phyloP scores from a whole-genome alignment of 1,140 invertebrate species.

The Cotesia glomerata region DNA sequence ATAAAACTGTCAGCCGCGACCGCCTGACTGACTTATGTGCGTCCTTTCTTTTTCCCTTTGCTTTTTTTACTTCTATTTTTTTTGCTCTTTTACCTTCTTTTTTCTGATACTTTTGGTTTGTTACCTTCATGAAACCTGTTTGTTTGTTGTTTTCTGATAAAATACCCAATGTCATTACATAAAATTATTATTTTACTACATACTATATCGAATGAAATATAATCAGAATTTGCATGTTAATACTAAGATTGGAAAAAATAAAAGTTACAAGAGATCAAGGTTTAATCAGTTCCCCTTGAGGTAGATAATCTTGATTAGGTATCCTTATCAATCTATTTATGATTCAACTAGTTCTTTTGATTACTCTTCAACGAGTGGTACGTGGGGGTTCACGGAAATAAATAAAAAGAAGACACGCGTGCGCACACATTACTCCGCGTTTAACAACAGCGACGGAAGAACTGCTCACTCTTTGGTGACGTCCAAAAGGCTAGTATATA shows the following conservation, averaged over 20 bases:
- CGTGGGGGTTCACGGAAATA: conserved; percentile 29
- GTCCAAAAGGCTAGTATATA: conserved; percentile 35
- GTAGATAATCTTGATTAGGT: no score
- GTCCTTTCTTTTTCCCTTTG: conserved; percentile 45
- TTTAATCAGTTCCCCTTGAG: no score
- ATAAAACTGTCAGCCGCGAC: conserved; percentile 64
- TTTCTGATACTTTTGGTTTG: conserved; percentile 5
- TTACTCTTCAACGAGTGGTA: conserved; percentile 14
- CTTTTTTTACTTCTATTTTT: conserved; percentile 33
- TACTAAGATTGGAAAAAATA: no score
- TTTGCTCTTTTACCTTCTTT: neutral
- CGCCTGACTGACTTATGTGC: conserved; percentile 61
- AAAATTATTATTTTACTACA: neutral
- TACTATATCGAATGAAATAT: neutral
- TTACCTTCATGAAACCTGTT: neutral
- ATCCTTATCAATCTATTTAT: no score
- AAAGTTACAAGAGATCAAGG: no score
- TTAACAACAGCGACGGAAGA: conserved; percentile 34
- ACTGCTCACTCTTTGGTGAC: conserved; percentile 46
- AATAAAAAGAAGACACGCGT: conserved; percentile 49
- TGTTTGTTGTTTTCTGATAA: neutral
- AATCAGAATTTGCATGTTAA: no score
- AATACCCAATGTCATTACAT: neutral
- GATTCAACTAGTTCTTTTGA: neutral
- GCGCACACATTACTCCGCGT: conserved; percentile 49